Evolutionary conservation across 2,888 invertebrate genomes (phyloP), one percentile per base, ranked within the genome.

Genomic region (Mylabris sibirica): DNA sequence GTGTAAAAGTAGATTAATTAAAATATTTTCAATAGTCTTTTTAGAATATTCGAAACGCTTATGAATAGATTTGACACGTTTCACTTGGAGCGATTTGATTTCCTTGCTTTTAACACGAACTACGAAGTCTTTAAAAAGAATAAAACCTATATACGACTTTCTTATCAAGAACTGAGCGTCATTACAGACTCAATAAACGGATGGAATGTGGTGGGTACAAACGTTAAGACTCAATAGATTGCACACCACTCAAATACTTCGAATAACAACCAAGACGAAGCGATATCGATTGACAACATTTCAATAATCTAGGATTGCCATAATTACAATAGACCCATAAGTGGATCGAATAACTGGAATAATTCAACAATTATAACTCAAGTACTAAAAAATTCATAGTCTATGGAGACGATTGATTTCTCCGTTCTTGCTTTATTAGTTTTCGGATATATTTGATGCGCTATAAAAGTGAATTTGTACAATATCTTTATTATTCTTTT

Each of bases 201-300:
- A 24, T 53, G 53, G 53, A 53, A 53, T 53, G 53, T 12, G 53
- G 9, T 49, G 49, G 49, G 49, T 49, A 49, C 49, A 49, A 49
- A 49, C 49, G 49, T 49, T 49, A 49, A 49, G 49, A 49, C 49
- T 49, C 49, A 49, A 49, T 49, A 49, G 53, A 53, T 22, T 53
- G 53, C 24, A 24, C 22, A 24, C 22, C 24, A 3, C 12, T 24
- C 12, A 24, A 53, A 53, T 53, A 53, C 12, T 24, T 53, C 20
- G 53, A 24, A 53, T 53, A 53, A 12, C 53, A 24, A 24, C 53
- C 53, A 53, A 24, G 24, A 12, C 53, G 49, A 20, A 22, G 49
- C 53, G 24, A 24, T 53, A 53, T 53, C 53, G 53, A 53, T 53
- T 24, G 53, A 53, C 49, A 49, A 49, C 49, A 49, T 49, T 24